phyloP scores from a whole-genome alignment of 1,140 invertebrate species.

The Cydia strobilella region DNA sequence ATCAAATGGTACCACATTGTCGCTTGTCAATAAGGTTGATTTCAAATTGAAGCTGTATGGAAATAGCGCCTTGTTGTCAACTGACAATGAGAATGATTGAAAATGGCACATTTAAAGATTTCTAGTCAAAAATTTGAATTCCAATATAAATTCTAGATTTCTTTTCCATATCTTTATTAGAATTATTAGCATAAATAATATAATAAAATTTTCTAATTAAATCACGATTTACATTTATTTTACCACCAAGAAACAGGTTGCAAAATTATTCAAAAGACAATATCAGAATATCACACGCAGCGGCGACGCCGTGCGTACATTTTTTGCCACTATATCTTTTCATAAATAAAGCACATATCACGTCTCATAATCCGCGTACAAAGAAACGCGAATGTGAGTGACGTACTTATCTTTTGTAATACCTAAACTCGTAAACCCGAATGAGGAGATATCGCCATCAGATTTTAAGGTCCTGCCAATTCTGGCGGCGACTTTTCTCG shows the following conservation, averaged over 20 bases:
- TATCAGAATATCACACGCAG: slow-evolving; percentile 66
- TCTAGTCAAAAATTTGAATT: too few relatives aligned
- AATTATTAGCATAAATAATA: background rate
- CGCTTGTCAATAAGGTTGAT: too few relatives aligned
- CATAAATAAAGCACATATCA: slow-evolving; percentile 66
- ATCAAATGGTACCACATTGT: too few relatives aligned
- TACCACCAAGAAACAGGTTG: background rate
- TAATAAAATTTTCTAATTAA: background rate
- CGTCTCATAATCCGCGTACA: slow-evolving; percentile 74
- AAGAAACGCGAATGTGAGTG: slow-evolving; percentile 68
- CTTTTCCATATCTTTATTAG: background rate
- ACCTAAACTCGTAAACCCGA: slow-evolving; percentile 60
- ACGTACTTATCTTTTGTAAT: slow-evolving; percentile 63
- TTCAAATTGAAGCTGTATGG: too few relatives aligned
- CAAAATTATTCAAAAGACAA: slow-evolving; percentile 63
- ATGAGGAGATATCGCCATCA: slow-evolving; percentile 44
- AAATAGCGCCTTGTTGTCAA: too few relatives aligned
- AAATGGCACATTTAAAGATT: too few relatives aligned
- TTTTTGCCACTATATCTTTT: slow-evolving; percentile 51
- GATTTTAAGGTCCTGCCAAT: slow-evolving; percentile 35
- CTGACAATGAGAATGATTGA: too few relatives aligned
- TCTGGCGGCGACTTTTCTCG: slow-evolving; percentile 28
- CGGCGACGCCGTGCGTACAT: slow-evolving; percentile 48
- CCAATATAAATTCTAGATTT: too few relatives aligned
- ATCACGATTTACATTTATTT: background rate